These are phyloP conservation scores for Mamestra brassicae DNA, from an alignment of 2,888 invertebrate species.

Conservation along the genomic window DNA sequence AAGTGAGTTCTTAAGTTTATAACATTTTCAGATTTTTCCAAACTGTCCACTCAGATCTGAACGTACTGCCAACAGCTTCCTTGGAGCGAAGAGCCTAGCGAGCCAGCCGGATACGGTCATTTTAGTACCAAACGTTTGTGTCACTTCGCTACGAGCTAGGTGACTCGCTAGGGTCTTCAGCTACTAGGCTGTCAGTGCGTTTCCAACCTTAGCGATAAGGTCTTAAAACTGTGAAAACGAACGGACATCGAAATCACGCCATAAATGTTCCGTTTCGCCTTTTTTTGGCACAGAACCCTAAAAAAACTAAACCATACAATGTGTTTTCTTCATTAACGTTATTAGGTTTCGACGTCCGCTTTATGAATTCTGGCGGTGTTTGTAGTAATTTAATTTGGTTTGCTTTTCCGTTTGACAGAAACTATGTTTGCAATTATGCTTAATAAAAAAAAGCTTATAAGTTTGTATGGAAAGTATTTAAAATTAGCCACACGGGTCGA, in stretches of 20 bases:
- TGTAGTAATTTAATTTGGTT: constrained; percentile 36
- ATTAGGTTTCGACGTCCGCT: constrained; percentile 23
- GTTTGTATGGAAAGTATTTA: neutral
- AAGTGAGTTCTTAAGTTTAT: too few species aligned
- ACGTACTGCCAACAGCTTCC: too few species aligned
- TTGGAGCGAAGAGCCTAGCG: too few species aligned
- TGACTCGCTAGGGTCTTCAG: neutral
- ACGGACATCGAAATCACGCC: too few species aligned
- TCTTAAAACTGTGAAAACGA: too few species aligned
- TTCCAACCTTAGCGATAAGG: too few species aligned
- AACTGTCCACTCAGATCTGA: too few species aligned
- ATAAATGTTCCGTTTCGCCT: neutral
- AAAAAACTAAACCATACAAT: constrained; percentile 7
- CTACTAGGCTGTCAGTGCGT: neutral
- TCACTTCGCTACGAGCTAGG: neutral
- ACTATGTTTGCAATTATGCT: neutral
- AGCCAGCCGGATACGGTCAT: too few species aligned
- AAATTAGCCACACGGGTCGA: neutral
- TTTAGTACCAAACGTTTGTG: neutral
- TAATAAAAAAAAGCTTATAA: neutral
- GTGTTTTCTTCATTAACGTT: constrained; percentile 42
- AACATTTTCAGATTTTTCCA: too few species aligned
- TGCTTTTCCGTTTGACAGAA: neutral
- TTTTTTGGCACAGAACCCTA: neutral
- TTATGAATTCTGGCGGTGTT: constrained; percentile 30